Conservation (phyloP, 1,140 invertebrate species). For the Andricus grossulariae region DNA sequence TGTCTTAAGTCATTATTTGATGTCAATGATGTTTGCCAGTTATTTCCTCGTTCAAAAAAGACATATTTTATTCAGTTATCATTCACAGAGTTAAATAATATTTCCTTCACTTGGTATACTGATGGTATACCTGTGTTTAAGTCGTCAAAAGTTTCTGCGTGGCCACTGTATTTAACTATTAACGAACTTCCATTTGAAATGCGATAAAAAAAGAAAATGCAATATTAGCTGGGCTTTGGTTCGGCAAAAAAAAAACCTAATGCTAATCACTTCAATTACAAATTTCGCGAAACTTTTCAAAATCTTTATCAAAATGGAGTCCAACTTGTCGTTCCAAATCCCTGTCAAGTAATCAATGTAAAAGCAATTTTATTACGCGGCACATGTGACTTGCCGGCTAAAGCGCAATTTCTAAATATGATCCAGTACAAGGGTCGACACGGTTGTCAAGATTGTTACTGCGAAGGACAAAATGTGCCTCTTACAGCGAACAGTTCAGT, state of each 20-base stretch:
- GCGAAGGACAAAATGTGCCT: too few relatives aligned
- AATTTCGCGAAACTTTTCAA: not conserved
- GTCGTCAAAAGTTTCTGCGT: not conserved
- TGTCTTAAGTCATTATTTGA: not conserved
- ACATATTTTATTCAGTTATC: slow-evolving; percentile 20
- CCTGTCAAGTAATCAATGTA: too few relatives aligned
- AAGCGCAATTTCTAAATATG: too few relatives aligned
- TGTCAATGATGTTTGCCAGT: slow-evolving; percentile 24
- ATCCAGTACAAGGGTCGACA: too few relatives aligned
- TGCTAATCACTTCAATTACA: not conserved
- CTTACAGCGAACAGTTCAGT: too few relatives aligned
- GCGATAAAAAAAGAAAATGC: not conserved
- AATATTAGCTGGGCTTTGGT: not conserved
- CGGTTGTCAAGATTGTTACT: too few relatives aligned
- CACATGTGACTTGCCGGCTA: too few relatives aligned
- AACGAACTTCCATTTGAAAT: not conserved
- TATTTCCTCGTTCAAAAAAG: not conserved
- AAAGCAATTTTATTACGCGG: not conserved
- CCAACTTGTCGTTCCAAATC: not conserved
- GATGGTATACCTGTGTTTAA: not conserved
- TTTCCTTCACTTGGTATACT: not conserved
- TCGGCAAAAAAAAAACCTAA: not conserved
- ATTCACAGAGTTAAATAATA: slow-evolving; percentile 26
- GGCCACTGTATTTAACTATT: not conserved
- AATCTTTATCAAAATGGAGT: not conserved